These are phyloP conservation scores for Porites lobata DNA, from an alignment of 92 coral and sea anemone species.

Conservation along the genomic window DNA sequence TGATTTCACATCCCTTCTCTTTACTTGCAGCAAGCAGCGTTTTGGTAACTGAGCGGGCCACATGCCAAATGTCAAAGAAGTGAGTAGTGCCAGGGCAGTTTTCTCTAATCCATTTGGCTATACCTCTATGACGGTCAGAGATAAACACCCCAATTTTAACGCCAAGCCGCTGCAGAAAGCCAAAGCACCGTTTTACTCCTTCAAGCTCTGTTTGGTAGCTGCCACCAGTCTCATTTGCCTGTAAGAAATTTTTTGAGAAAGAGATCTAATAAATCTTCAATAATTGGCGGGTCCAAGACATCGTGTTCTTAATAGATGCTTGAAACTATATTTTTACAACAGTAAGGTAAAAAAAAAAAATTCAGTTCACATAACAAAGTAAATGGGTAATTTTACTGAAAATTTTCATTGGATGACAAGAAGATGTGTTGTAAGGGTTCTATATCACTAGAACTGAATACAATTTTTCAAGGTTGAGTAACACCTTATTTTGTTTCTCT, in stretches of 20 bases:
- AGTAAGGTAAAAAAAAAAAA: too few relatives aligned
- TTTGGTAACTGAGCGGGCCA: conserved; percentile 33
- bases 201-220: conserved; percentile 51
- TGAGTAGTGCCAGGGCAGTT: neutral
- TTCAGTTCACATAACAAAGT: too few relatives aligned
- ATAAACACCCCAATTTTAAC: conserved; percentile 12
- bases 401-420: too few relatives aligned
- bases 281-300: too few relatives aligned
- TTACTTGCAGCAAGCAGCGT: conserved; percentile 21
- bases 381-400: too few relatives aligned
- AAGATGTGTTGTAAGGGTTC: too few relatives aligned
- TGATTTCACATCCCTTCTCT: conserved; percentile 49
- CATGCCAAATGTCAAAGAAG: conserved; percentile 49
- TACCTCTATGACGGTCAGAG: conserved; percentile 47
- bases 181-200: conserved; percentile 37
- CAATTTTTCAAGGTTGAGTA: too few relatives aligned
- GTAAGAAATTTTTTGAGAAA: neutral
- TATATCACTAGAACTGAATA: too few relatives aligned
- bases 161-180: conserved; percentile 1
- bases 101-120: conserved; percentile 46
- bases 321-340: too few relatives aligned
- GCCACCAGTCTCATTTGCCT: conserved; percentile 45
- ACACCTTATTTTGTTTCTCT: too few relatives aligned
- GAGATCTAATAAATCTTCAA: too few relatives aligned
- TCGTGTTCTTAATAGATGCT: too few relatives aligned